A percentile compares a stretch with the other conserved stretches of the same genome.
Evolutionary conservation across 1,140 invertebrate genomes (phyloP).

Genomic region (Polypedilum pembai): DNA sequence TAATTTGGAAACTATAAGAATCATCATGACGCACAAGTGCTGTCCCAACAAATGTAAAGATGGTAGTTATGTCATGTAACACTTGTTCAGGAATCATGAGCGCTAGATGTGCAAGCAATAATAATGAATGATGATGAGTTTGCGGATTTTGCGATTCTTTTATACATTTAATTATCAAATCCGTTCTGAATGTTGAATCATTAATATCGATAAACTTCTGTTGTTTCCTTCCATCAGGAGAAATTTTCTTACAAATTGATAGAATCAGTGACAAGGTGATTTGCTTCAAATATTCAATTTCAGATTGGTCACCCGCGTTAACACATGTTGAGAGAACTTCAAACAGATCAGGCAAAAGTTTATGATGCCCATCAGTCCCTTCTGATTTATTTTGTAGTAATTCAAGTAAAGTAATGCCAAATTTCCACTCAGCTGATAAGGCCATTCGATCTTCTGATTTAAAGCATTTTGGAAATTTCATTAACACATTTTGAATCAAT

Average conservation of each 20-base stretch:
- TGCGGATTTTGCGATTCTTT: conserved; percentile 83
- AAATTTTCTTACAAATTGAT: conserved; percentile 57
- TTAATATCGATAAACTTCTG: conserved; percentile 41
- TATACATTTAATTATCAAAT: conserved; percentile 80
- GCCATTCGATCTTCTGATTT: conserved; percentile 44
- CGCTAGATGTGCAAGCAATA: conserved; percentile 70
- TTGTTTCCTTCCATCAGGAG: conserved; percentile 45
- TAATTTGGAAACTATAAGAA: conserved; percentile 88
- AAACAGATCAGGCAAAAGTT: conserved; percentile 67
- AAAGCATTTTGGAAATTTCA: conserved; percentile 48
- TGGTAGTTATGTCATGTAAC: conserved; percentile 83
- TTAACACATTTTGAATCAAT: conserved; percentile 53
- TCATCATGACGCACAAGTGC: conserved; percentile 86
- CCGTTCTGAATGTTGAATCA: conserved; percentile 64
- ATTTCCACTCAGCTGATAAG: conserved; percentile 59
- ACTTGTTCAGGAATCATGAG: conserved; percentile 71
- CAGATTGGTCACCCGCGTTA: conserved; percentile 63
- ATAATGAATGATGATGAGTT: conserved; percentile 84
- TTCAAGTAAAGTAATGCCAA: conserved; percentile 71
- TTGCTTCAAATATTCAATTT: conserved; percentile 86
- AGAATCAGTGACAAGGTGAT: conserved; percentile 70
- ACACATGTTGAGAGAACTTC: conserved; percentile 71
- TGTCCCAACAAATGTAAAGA: conserved; percentile 93
- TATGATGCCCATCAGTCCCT: conserved; percentile 53
- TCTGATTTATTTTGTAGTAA: conserved; percentile 76